Evolutionary conservation across 2,797 vertebrate species (phyloP), one percentile per base, ranked within the genome.

Genomic region (Pangasius krempfi): DNA sequence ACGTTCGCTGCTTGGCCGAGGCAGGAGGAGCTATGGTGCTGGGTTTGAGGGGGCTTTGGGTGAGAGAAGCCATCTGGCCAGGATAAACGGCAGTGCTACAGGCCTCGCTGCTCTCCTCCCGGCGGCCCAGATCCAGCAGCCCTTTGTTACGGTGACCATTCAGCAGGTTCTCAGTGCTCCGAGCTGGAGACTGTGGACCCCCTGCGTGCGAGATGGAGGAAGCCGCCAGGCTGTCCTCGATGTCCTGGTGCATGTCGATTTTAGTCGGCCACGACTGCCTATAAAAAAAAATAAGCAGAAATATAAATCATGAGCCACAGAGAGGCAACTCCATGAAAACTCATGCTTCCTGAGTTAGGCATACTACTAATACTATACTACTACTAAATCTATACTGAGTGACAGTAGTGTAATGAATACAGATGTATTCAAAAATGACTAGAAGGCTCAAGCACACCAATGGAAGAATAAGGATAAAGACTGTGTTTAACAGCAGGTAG

Each of bases 241-340:
- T 97, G 93, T 99, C 98, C 90, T 99, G 98, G 56, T 98, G 97
- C 75, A 99, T 98, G 75, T 99, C 98, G 0, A 97, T 96, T 92
- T 98, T 97, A 58, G 97, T 98, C 0, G 98, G 98, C 98, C 98
- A 99, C 0, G 98, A 99, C 79, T 99, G 98, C 95, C 98, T 99
- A 91, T 25, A 89, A 90, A 92, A 62, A 62, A 52, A 87, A 89
- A 62, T 2, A 37, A 27, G 72, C 76, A 88, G 5, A 14, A 56
- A 50, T 20, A 20, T 27, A 66, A 76, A 82, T 64, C 47, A 83
- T 54, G 16, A 75, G 54, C 25, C 18, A 64, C 60, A 83, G 5
- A 47, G 6, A n/a, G 20, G 37, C 27, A 64, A 47, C 33, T 62
- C 37, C 37, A 68, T 3, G 6, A 84, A 68, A 52, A 50, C 25